phyloP scores from a whole-genome alignment of 2,888 invertebrate genomes.

The Magallana nippona region DNA sequence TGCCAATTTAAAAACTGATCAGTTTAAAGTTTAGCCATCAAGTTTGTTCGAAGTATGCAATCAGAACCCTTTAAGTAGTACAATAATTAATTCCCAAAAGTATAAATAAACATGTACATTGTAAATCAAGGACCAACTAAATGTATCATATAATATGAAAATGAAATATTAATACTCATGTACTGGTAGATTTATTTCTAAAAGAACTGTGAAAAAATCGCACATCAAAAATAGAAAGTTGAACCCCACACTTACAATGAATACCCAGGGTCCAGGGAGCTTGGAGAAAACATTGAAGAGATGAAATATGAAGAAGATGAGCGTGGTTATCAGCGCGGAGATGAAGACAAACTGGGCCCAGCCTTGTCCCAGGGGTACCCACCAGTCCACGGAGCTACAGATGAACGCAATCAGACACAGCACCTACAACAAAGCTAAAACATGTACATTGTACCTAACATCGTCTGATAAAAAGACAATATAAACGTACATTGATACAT shows the following conservation, averaged over 20 bases:
- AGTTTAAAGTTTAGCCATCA: too few relatives aligned
- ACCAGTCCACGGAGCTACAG: conserved; percentile 64
- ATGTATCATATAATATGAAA: too few relatives aligned
- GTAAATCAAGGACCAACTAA: too few relatives aligned
- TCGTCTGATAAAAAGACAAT: neutral
- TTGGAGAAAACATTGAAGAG: conserved; percentile 70
- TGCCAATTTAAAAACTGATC: too few relatives aligned
- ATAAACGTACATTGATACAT: too few relatives aligned
- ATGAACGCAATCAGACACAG: conserved; percentile 72
- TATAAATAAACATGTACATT: too few relatives aligned
- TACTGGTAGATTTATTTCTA: too few relatives aligned
- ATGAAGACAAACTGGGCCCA: conserved; percentile 77
- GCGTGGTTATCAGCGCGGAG: conserved; percentile 69
- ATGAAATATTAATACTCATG: too few relatives aligned
- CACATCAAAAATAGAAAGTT: neutral
- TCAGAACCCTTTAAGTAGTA: too few relatives aligned
- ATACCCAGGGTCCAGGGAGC: conserved; percentile 71
- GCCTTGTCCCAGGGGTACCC: conserved; percentile 69
- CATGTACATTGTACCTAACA: neutral
- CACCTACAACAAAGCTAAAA: conserved; percentile 63
- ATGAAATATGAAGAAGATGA: conserved; percentile 71
- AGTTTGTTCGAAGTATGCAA: too few relatives aligned
- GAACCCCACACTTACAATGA: conserved; percentile 73
- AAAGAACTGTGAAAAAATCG: neutral
- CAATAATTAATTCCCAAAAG: too few relatives aligned